Evolutionary conservation across 1,140 invertebrate species (phyloP).

Genomic region (Chelonus insularis): DNA sequence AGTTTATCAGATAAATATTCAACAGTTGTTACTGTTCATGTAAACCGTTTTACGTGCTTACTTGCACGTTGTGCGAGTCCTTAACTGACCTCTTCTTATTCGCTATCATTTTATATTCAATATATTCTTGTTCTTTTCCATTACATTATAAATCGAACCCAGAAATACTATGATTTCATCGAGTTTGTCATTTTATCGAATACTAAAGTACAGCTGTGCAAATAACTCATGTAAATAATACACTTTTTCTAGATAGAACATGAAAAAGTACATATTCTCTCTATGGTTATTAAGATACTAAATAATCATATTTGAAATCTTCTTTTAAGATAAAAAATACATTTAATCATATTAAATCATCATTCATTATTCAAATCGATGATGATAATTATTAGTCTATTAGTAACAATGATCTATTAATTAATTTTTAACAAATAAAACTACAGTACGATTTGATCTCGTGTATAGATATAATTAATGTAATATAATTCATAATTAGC

Average conservation of each 20-base stretch:
- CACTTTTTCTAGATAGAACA: background rate
- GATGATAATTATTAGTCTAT: no score
- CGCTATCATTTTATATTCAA: background rate
- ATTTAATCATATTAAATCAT: no score
- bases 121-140: background rate
- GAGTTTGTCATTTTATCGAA: slow-evolving; percentile 12
- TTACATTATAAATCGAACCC: background rate
- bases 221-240: slow-evolving; percentile 7
- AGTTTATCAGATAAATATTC: background rate
- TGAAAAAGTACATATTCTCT: background rate
- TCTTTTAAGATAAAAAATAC: no score
- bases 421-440: no score
- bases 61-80: background rate
- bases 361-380: no score
- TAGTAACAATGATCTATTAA: no score
- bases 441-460: no score
- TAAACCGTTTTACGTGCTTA: background rate
- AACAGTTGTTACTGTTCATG: background rate
- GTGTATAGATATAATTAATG: no score
- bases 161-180: slow-evolving; percentile 21
- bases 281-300: no score
- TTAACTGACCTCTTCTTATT: background rate
- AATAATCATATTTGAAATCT: no score
- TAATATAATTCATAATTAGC: no score
- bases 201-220: slow-evolving; percentile 17